Conservation (phyloP, 53 echinoderm and acorn worm species). For the Holothuria leucospilota region DNA sequence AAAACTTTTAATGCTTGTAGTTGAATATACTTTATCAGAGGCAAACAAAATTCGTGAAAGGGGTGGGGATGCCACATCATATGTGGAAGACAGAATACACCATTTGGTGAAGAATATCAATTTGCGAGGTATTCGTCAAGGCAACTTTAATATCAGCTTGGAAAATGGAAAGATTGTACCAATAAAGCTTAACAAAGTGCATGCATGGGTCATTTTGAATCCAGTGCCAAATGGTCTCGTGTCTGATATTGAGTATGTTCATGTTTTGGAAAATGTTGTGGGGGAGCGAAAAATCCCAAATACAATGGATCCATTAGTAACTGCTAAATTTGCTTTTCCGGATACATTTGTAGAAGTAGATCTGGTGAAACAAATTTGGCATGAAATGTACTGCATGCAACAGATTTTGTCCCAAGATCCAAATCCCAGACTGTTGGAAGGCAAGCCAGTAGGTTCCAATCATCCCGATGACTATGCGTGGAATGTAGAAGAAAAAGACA, state of each 20-base stretch:
- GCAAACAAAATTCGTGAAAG: neutral
- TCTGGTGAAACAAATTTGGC: slow-evolving; percentile 24
- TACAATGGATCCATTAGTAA: neutral
- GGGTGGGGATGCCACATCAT: neutral
- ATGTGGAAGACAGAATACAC: neutral
- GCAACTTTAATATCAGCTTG: slow-evolving; percentile 17
- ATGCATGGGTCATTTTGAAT: slow-evolving; percentile 10
- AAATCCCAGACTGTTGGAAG: neutral
- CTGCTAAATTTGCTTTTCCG: neutral
- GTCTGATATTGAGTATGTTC: neutral
- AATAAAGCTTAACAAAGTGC: slow-evolving; percentile 3
- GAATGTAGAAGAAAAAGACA: neutral
- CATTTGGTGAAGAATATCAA: slow-evolving; percentile 31
- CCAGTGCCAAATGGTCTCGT: neutral
- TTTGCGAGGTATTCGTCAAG: slow-evolving; percentile 24
- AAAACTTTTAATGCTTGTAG: slow-evolving; percentile 22
- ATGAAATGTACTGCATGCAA: slow-evolving; percentile 8
- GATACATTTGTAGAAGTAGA: neutral
- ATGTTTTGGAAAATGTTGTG: slow-evolving; percentile 1
- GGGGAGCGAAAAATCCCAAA: neutral
- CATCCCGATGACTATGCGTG: slow-evolving; percentile 27
- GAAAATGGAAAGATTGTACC: slow-evolving; percentile 8
- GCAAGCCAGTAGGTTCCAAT: slow-evolving; percentile 3
- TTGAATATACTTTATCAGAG: slow-evolving; percentile 1
- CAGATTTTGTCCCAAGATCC: slow-evolving; percentile 2